These are phyloP conservation scores for Ctenochaetus hawaiiensis DNA, from an alignment of 2,797 vertebrate species.

Conservation along the genomic window DNA sequence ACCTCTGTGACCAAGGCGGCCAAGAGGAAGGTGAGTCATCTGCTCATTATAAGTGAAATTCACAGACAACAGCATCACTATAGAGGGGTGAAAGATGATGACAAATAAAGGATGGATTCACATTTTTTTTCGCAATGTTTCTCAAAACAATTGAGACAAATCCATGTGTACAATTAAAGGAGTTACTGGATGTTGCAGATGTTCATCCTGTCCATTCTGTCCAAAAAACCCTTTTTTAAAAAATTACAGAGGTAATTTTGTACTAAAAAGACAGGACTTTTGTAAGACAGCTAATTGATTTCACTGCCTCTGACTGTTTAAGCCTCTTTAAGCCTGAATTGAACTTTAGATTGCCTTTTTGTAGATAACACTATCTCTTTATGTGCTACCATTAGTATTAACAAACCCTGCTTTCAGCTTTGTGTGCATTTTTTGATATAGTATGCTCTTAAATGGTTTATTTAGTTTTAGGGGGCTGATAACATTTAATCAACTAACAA, in stretches of 20 bases:
- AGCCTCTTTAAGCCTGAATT: neutral
- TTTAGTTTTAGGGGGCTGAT: neutral
- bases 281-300: neutral
- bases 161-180: neutral
- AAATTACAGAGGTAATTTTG: neutral
- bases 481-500: neutral
- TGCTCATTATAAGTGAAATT: slow-evolving; percentile 45
- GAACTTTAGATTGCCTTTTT: neutral
- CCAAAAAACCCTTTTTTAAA: too few relatives aligned
- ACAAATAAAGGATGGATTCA: slow-evolving; percentile 6
- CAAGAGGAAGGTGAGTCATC: slow-evolving; percentile 83
- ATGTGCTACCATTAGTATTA: neutral
- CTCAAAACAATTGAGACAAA: slow-evolving; percentile 5
- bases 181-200: neutral
- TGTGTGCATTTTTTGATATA: neutral
- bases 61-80: slow-evolving; percentile 33
- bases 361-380: neutral
- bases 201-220: neutral
- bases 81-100: slow-evolving; percentile 40
- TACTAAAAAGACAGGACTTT: neutral
- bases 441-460: neutral
- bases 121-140: slow-evolving; percentile 3
- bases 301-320: neutral
- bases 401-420: neutral
- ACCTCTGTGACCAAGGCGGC: slow-evolving; percentile 77